These are phyloP conservation scores for Seriola dumerili DNA, from an alignment of 2,113 vertebrate genomes.

Conservation along the genomic window DNA sequence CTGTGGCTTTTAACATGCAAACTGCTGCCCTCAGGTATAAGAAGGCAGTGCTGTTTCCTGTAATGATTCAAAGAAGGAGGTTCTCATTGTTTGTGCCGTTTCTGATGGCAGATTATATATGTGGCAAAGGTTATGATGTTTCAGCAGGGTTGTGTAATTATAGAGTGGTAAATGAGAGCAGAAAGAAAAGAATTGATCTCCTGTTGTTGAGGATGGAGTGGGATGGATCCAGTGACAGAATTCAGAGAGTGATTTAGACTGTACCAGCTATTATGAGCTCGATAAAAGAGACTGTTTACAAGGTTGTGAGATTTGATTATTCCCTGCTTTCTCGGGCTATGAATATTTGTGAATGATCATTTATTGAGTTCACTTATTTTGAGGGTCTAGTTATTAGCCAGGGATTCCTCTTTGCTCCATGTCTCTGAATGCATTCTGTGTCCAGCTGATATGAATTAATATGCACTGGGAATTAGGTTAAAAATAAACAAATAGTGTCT, in stretches of 20 bases:
- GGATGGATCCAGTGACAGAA: conserved; percentile 10
- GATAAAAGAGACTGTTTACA: neutral
- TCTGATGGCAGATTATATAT: conserved; percentile 13
- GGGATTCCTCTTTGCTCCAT: neutral
- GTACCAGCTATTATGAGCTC: neutral
- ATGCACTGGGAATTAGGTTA: neutral
- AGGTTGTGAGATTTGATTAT: neutral
- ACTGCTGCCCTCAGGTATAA: neutral
- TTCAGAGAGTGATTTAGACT: neutral
- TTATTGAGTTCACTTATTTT: neutral
- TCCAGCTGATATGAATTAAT: neutral
- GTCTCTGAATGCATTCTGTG: neutral
- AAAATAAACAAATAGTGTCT: neutral
- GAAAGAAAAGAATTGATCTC: neutral
- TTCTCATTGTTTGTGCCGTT: neutral
- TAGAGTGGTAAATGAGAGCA: neutral
- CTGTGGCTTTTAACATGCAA: neutral
- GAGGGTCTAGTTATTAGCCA: neutral
- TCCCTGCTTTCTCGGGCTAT: neutral
- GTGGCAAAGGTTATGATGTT: neutral
- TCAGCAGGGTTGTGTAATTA: neutral
- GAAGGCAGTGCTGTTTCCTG: neutral
- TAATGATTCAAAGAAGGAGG: neutral
- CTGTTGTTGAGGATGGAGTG: neutral
- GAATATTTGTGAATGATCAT: neutral